A percentile compares a stretch with the other conserved stretches of the same genome.
phyloP scores from a whole-genome alignment of 2,113 vertebrate genomes.

The Archocentrus centrarchus region DNA sequence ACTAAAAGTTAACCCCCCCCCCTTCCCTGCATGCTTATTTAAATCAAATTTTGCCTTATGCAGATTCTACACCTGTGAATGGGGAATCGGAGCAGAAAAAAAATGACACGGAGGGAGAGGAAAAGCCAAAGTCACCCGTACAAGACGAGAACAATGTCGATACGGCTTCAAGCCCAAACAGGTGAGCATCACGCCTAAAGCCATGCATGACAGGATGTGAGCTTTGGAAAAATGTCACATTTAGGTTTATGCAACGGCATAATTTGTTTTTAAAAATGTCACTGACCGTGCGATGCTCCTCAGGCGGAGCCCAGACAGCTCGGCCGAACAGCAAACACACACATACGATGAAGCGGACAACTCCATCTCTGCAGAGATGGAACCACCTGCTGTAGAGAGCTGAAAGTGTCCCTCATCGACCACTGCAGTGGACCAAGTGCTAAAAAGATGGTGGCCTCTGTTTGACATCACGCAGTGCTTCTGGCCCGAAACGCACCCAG shows the following conservation, averaged over 20 bases:
- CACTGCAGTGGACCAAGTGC: constrained; percentile 68
- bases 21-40: background rate
- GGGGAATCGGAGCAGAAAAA: constrained; percentile 88
- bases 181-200: constrained; percentile 55
- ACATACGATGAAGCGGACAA: constrained; percentile 65
- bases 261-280: background rate
- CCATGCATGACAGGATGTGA: background rate
- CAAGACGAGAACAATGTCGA: constrained; percentile 69
- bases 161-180: constrained; percentile 68
- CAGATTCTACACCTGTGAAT: constrained; percentile 88
- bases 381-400: constrained; percentile 72
- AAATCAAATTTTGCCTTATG: background rate
- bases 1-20: background rate
- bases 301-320: constrained; percentile 74
- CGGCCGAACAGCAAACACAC: constrained; percentile 61
- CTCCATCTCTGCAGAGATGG: constrained; percentile 63
- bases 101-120: constrained; percentile 61
- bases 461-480: constrained; percentile 42
- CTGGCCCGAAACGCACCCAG: constrained; percentile 23
- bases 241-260: background rate
- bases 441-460: constrained; percentile 60
- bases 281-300: background rate
- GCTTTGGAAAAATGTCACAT: background rate
- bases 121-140: constrained; percentile 68
- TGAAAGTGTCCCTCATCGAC: constrained; percentile 61